These are phyloP conservation scores for Ceratosolen solmsi DNA, from an alignment of 1,140 invertebrate species.

Conservation along the genomic window DNA sequence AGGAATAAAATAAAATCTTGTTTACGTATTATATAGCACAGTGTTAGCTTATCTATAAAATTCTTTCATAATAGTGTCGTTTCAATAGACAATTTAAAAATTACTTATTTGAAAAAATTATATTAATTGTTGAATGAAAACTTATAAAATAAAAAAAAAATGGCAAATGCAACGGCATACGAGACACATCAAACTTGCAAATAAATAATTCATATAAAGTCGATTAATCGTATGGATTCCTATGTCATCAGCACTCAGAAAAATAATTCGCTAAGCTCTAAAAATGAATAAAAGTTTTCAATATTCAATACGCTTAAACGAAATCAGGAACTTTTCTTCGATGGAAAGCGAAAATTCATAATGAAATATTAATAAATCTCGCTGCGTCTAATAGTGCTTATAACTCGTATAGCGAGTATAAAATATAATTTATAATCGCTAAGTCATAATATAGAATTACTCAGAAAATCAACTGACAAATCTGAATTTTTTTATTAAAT, in stretches of 20 bases:
- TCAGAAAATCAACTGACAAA: no score
- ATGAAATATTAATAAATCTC: neutral
- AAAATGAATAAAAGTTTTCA: neutral
- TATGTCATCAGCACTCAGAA: neutral
- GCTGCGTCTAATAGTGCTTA: neutral
- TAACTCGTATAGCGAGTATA: neutral
- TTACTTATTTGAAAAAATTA: neutral
- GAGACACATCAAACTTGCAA: neutral
- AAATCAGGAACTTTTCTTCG: no score
- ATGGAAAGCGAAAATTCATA: no score
- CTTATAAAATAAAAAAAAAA: neutral
- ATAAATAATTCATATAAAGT: neutral
- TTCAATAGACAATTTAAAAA: neutral
- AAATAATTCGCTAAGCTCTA: neutral
- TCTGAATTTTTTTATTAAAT: no score
- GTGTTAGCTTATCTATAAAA: neutral
- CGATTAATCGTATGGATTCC: neutral
- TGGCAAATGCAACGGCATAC: neutral
- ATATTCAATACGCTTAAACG: neutral
- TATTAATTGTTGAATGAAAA: no score
- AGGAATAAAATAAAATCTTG: neutral
- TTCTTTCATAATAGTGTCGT: neutral
- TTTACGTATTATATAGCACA: neutral
- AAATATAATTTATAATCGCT: neutral
- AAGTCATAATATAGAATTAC: neutral